Base-by-base conservation (phyloP, 1,140 invertebrate species). In the Vanessa tameamea region DNA sequence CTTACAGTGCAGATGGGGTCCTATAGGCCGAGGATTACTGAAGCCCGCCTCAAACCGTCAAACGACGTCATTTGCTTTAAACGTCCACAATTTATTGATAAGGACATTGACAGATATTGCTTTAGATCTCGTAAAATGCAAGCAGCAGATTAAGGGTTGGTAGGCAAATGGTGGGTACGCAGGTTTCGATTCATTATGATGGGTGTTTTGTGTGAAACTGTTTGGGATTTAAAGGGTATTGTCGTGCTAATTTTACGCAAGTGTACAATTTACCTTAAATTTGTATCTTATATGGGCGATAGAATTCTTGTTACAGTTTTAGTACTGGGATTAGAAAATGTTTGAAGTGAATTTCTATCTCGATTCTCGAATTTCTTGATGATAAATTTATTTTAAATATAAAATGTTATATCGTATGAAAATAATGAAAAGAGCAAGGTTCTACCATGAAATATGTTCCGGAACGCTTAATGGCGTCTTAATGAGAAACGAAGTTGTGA, bases 81-180 rank as follows among this genome's bases (percentile, higher is more conserved):
- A 90, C 87, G 84, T 81, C 79, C 87, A 83, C 80, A 92, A 92
- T 92, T 92, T 92, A 92, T 92, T 92, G 90, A 92, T 89, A 89
- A 90, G 88, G 89, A 90, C 90, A 92, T 92, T 92, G 90, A 92
- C 90, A 92, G 90, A 91, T 92, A 92, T 92, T 87, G 89, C 89
- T 66, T 75, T 76, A 79, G 88, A 76, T 81, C 84, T 89, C 90
- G 87, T 92, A 92, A 92, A 92, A 92, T 79, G 89, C 89, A 92
- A 84, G 86, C 78, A 78, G 83, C 84, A 89, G 86, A 92, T 90
- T 92, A 92, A 88, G 90, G 88, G 85, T 84, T 87, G 83, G 86
- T 82, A 85, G 82, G 84, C 88, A 92, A 92, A 90, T 90, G 87
- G 87, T 85, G 78, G 20, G 20, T 83, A 79, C 82, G 73, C 81